These are phyloP conservation scores for Oceanites oceanicus DNA, from an alignment of 2,113 vertebrate species.

Conservation along the genomic window DNA sequence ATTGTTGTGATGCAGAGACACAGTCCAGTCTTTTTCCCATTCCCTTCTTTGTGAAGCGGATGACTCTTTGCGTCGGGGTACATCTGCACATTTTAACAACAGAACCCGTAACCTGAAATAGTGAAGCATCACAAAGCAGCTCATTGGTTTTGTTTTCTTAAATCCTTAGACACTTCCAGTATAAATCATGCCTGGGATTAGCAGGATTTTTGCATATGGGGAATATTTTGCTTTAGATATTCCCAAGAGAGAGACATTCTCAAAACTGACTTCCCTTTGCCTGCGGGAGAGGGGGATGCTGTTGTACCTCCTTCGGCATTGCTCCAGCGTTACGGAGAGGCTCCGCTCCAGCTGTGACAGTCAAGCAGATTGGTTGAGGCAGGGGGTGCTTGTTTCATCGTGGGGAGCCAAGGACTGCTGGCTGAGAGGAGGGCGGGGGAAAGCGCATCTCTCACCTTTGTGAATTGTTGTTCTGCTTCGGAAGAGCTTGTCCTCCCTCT, in stretches of 20 bases:
- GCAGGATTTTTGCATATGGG: neutral
- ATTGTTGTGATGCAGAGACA: neutral
- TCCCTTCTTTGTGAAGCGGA: neutral
- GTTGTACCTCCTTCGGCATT: neutral
- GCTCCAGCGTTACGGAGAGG: fast-evolving
- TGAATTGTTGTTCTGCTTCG: neutral
- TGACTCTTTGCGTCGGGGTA: fast-evolving
- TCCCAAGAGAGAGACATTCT: neutral
- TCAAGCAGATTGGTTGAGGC: neutral
- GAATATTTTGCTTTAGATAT: neutral
- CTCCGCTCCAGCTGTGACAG: neutral
- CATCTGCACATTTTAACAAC: neutral
- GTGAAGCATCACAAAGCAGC: neutral
- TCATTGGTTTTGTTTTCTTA: neutral
- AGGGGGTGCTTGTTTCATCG: neutral
- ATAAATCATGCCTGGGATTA: neutral
- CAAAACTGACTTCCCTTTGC: neutral
- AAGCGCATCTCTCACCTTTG: neutral
- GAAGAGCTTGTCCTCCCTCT: neutral
- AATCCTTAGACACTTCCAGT: neutral
- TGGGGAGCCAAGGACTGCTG: neutral
- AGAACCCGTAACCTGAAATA: neutral
- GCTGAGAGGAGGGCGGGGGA: neutral
- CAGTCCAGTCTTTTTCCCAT: neutral
- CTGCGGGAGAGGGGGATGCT: neutral